These are phyloP conservation scores for Panagrolaimus sp. DNA, from an alignment of 1,140 invertebrate species.

Conservation along the genomic window DNA sequence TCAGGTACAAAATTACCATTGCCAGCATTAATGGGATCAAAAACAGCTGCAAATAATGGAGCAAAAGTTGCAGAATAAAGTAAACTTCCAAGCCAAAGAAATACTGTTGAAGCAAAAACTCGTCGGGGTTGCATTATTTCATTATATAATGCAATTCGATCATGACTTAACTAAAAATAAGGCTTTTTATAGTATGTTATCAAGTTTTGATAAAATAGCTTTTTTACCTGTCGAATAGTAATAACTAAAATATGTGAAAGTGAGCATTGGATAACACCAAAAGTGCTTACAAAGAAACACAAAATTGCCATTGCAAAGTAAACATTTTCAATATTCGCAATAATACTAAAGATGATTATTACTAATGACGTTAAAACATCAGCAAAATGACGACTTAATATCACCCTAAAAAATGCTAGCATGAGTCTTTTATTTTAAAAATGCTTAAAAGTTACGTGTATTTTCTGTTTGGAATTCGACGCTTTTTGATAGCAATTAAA, in stretches of 20 bases:
- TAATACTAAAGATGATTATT: background rate
- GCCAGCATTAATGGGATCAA: background rate
- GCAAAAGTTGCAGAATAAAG: background rate
- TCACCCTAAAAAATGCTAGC: background rate
- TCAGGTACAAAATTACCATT: background rate
- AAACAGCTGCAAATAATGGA: constrained; percentile 6
- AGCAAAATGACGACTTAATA: background rate
- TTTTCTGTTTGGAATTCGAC: background rate
- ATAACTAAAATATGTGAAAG: constrained; percentile 7
- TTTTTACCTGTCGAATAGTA: background rate
- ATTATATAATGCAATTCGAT: constrained; percentile 11
- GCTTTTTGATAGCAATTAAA: background rate
- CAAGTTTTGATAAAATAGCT: too few species aligned
- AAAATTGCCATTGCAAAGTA: constrained; percentile 5
- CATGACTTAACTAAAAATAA: constrained; percentile 1
- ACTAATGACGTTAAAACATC: background rate
- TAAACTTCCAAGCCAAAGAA: background rate
- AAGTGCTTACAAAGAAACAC: constrained; percentile 8
- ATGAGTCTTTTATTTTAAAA: background rate
- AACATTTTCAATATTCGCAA: background rate
- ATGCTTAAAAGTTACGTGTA: background rate
- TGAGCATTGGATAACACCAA: background rate
- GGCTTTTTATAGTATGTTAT: background rate
- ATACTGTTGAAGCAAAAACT: background rate
- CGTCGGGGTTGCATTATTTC: background rate